Conservation (phyloP, 2,113 vertebrate species). For the Polypterus bichir region DNA sequence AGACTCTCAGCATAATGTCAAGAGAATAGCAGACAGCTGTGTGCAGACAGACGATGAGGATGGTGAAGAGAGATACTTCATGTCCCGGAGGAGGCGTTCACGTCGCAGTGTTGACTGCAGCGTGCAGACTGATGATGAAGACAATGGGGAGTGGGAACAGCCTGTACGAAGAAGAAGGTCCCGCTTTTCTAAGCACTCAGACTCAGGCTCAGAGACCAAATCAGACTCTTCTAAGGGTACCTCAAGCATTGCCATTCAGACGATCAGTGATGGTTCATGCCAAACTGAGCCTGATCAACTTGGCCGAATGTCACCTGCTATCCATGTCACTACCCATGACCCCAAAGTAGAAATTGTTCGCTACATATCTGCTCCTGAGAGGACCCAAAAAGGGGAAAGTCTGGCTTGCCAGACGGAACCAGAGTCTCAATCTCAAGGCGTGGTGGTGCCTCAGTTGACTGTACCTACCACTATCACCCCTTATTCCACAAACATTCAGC, state of each 20-base stretch:
- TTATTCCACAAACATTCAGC: constrained; percentile 80
- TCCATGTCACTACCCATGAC: constrained; percentile 83
- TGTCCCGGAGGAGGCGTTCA: constrained; percentile 69
- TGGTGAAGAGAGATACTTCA: constrained; percentile 71
- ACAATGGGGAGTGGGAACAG: constrained; percentile 87
- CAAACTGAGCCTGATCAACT: constrained; percentile 87
- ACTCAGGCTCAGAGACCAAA: constrained; percentile 64
- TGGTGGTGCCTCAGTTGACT: constrained; percentile 71
- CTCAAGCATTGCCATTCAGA: constrained; percentile 87
- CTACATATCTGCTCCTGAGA: constrained; percentile 91
- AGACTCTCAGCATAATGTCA: constrained; percentile 46
- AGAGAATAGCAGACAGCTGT: constrained; percentile 77
- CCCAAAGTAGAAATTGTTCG: constrained; percentile 84
- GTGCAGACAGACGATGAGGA: constrained; percentile 96
- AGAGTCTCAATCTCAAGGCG: constrained; percentile 67
- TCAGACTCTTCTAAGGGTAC: constrained; percentile 47
- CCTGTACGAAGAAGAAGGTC: constrained; percentile 78
- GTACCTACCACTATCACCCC: constrained; percentile 81
- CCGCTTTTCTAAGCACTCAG: constrained; percentile 71
- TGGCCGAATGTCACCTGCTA: constrained; percentile 79
- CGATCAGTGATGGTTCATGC: constrained; percentile 86
- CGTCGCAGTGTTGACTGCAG: constrained; percentile 86
- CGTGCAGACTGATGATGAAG: constrained; percentile 91
- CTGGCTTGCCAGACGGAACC: constrained; percentile 92
- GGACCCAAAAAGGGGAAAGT: constrained; percentile 83